Conservation (phyloP, 2,888 invertebrate species). For the Epistrophella euchroma region DNA sequence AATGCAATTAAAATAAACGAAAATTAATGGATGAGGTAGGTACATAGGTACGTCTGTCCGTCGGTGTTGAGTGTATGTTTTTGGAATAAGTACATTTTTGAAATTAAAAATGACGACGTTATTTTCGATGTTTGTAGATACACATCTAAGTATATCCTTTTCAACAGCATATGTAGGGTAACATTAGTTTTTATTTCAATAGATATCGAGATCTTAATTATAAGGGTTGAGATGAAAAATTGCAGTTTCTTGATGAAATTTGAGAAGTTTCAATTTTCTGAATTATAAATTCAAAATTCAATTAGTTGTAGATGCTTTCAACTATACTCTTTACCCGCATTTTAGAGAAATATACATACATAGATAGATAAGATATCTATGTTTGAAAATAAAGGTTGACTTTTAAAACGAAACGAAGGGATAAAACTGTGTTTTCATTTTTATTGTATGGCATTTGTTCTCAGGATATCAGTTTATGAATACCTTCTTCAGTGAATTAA, state of each 20-base stretch:
- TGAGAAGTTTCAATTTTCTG: background rate
- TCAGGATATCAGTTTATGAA: too few species aligned
- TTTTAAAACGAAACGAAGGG: background rate
- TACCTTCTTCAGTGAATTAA: background rate
- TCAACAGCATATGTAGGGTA: conserved; percentile 20
- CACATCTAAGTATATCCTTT: background rate
- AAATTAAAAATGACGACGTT: conserved; percentile 58
- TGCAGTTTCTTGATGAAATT: conserved; percentile 18
- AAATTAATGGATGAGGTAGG: conserved; percentile 53
- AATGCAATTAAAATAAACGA: conserved; percentile 73
- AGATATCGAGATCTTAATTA: conserved; percentile 22
- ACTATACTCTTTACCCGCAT: background rate
- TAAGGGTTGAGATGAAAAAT: background rate
- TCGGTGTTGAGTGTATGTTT: conserved; percentile 2
- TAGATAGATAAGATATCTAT: background rate
- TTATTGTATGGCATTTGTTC: too few species aligned
- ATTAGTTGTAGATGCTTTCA: conserved; percentile 6
- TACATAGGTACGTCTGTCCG: background rate
- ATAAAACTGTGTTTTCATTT: background rate
- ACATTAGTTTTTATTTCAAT: conserved; percentile 18
- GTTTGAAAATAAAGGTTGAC: background rate
- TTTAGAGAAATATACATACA: background rate
- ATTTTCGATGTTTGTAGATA: conserved; percentile 33
- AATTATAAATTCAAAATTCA: conserved; percentile 16
- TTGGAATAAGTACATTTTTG: background rate